These are phyloP conservation scores for Sycobia sp. DNA, from an alignment of 1,140 invertebrate species.

Conservation along the genomic window DNA sequence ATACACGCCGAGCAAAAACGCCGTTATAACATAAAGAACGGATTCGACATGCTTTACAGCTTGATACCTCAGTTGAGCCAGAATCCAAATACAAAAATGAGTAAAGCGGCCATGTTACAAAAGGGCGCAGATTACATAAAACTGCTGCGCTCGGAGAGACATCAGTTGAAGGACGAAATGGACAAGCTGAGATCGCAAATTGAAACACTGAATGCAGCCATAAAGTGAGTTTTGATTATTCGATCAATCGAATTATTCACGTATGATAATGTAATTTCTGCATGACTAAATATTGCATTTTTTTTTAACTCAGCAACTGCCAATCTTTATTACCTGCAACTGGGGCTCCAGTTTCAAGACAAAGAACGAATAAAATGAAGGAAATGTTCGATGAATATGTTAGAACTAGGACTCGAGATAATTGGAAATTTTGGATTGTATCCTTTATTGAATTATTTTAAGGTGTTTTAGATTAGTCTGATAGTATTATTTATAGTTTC, in stretches of 20 bases:
- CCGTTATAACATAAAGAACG: slow-evolving; percentile 95
- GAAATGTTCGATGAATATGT: slow-evolving; percentile 96
- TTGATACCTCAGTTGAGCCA: slow-evolving; percentile 91
- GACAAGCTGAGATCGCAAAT: slow-evolving; percentile 85
- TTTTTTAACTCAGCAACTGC: slow-evolving; percentile 73
- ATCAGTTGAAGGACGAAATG: slow-evolving; percentile 88
- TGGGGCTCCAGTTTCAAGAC: slow-evolving; percentile 88
- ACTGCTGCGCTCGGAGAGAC: slow-evolving; percentile 83
- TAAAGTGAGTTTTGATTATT: slow-evolving; percentile 68
- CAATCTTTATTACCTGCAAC: slow-evolving; percentile 94
- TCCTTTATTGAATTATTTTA: slow-evolving; percentile 58
- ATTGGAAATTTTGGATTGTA: slow-evolving; percentile 99
- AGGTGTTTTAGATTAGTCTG: background rate
- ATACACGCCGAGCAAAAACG: slow-evolving; percentile 98
- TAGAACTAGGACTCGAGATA: slow-evolving; percentile 79
- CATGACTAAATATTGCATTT: slow-evolving; percentile 38
- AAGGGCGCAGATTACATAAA: slow-evolving; percentile 96
- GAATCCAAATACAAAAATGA: slow-evolving; percentile 89
- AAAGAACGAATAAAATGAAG: slow-evolving; percentile 88
- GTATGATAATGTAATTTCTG: background rate
- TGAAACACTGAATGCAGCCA: slow-evolving; percentile 86
- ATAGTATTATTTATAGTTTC: background rate
- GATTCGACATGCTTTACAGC: slow-evolving; percentile 91
- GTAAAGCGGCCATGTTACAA: slow-evolving; percentile 95
- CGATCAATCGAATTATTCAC: background rate